Evolutionary conservation across 1,140 invertebrate genomes (phyloP), one percentile per base, ranked within the genome.

Genomic region (Octopus sinensis): DNA sequence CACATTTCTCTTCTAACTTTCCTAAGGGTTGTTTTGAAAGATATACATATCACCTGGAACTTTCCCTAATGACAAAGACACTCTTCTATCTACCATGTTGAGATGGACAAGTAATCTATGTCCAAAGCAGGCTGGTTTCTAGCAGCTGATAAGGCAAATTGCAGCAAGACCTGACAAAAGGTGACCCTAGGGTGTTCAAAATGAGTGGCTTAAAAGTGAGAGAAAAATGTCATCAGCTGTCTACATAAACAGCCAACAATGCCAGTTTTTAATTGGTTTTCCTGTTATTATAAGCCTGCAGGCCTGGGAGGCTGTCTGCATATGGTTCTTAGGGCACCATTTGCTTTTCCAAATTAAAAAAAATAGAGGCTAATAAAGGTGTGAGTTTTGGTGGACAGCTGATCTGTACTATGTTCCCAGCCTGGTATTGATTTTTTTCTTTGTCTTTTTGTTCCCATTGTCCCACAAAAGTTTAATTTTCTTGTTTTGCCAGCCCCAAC

Each of bases 391-490:
- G 80, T 84, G 83, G 82, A 82, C 86, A 87, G 86, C 86, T 87
- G 86, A 87, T 81, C 82, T 84, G 54, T 81, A 83, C 83, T 81
- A 83, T 84, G 82, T 79, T 83, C 82, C 82, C 82, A 82, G 80
- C 80, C 84, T 81, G 81, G 62, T 86, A 85, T 86, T 86, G 84
- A 86, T 86, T 87, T 87, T 87, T 86, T 86, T 85, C 86, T 87
- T 87, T 86, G 86, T 86, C 86, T 86, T 85, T 86, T 84, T 84
- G 83, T 84, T 83, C 80, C 84, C 82, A 86, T 87, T 86, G 85
- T 86, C 84, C 84, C 83, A 78, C 82, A 84, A 85, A 84, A 86
- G 84, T 86, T 86, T 85, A 86, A 86, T 85, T 87, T 87, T 83
- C 82, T 84, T 86, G 82, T 84, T 83, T 81, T 84, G 79, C 82